These are phyloP conservation scores for Sarcophaga subvicina DNA, from an alignment of 2,888 invertebrate species.

Conservation along the genomic window DNA sequence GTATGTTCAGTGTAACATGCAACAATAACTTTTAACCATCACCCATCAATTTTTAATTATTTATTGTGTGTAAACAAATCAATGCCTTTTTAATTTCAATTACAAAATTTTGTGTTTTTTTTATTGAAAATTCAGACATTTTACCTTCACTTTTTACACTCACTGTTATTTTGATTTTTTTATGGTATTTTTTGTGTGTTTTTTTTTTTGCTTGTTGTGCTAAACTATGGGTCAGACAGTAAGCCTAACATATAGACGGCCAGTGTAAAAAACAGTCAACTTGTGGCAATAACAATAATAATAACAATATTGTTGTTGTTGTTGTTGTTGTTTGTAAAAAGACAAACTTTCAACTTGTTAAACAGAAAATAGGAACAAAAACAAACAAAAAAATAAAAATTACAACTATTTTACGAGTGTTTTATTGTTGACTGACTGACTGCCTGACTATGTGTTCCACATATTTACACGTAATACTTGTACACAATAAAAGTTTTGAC, in stretches of 20 bases:
- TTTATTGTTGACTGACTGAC: constrained; percentile 15
- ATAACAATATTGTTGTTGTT: not conserved
- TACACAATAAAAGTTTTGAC: constrained; percentile 33
- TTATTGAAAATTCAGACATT: not conserved
- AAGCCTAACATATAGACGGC: not conserved
- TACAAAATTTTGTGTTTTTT: not conserved
- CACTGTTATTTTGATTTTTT: not conserved
- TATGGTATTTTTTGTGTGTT: not conserved
- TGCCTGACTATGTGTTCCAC: constrained; percentile 22
- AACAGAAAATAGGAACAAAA: constrained; percentile 4
- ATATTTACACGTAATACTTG: constrained; percentile 62
- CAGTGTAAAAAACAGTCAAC: not conserved
- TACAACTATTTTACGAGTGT: not conserved
- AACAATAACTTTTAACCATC: not conserved
- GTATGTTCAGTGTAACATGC: not conserved
- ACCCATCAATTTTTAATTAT: no score
- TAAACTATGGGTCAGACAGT: not conserved
- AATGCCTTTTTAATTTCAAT: no score
- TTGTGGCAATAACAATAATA: constrained; percentile 40
- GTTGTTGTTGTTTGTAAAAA: not conserved
- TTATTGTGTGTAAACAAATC: no score
- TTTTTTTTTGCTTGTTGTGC: not conserved
- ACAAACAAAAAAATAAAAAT: not conserved
- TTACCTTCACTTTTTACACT: not conserved
- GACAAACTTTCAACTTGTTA: constrained; percentile 62